Evolutionary conservation across 2,113 vertebrate species (phyloP).

Genomic region (Aptenodytes patagonicus): DNA sequence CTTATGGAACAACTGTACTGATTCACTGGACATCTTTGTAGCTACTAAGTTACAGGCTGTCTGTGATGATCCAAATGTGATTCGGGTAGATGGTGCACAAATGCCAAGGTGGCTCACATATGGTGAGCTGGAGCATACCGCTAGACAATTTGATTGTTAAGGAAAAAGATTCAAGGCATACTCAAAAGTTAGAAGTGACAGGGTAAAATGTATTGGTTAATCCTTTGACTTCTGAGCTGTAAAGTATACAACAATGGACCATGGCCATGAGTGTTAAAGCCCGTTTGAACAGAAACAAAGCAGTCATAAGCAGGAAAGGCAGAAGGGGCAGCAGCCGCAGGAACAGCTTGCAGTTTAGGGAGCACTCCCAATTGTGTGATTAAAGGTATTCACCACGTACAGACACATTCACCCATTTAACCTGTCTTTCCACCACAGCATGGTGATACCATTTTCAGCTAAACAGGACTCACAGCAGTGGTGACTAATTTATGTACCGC

Average conservation of each 20-base stretch:
- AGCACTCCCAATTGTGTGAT: neutral
- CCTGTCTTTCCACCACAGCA: neutral
- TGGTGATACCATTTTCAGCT: neutral
- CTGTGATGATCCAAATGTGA: neutral
- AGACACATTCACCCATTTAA: neutral
- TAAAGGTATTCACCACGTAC: neutral
- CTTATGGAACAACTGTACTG: neutral
- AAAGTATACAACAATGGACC: neutral
- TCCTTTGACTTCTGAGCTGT: neutral
- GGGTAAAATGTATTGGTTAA: neutral
- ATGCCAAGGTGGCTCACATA: neutral
- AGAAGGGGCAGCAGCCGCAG: neutral
- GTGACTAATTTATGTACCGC: neutral
- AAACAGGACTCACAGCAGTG: neutral
- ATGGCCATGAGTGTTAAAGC: neutral
- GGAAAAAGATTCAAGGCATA: neutral
- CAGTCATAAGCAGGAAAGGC: neutral
- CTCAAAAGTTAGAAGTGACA: neutral
- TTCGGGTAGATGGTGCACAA: neutral
- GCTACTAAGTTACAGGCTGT: neutral
- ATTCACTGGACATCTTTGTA: neutral
- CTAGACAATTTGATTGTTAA: neutral
- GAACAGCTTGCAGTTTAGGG: neutral
- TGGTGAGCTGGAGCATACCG: fast-evolving
- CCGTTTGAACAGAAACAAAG: neutral